Evolutionary conservation across 2,797 vertebrate species (phyloP).

Genomic region (Lerista edwardsae): DNA sequence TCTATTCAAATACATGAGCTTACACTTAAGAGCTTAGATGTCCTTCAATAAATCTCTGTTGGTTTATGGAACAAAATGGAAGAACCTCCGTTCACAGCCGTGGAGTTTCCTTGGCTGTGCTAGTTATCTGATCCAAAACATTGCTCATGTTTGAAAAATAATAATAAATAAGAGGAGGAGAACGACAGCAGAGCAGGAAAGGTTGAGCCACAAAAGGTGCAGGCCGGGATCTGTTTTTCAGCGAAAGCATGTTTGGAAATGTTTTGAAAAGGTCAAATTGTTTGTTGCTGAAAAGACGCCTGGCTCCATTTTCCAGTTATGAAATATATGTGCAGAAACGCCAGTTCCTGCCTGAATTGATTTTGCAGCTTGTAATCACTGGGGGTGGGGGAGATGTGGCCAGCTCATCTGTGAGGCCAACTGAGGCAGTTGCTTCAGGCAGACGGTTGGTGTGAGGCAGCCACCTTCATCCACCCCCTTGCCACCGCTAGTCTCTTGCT

Average conservation of each 20-base stretch:
- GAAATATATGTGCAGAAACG: slow-evolving; percentile 37
- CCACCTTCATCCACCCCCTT: no score
- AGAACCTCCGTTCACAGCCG: slow-evolving; percentile 26
- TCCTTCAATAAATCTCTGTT: slow-evolving; percentile 39
- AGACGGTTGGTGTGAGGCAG: no score
- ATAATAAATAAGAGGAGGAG: neutral
- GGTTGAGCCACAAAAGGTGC: neutral
- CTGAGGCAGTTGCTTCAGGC: no score
- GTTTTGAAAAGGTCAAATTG: slow-evolving; percentile 33
- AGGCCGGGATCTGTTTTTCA: slow-evolving; percentile 34
- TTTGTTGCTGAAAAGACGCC: slow-evolving; percentile 9
- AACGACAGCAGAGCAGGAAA: neutral
- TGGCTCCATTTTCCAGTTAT: slow-evolving; percentile 29
- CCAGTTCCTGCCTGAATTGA: neutral
- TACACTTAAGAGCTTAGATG: slow-evolving; percentile 38
- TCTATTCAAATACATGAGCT: slow-evolving; percentile 33
- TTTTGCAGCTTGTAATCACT: neutral
- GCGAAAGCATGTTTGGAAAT: slow-evolving; percentile 56
- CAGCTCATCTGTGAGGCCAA: no score
- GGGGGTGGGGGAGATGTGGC: no score
- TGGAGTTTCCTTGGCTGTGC: slow-evolving; percentile 51
- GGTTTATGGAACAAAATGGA: slow-evolving; percentile 58
- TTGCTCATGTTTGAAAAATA: slow-evolving; percentile 33
- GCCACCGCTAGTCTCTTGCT: no score
- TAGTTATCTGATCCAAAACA: slow-evolving; percentile 48